Conservation (phyloP, 2,888 invertebrate genomes). For the Pocota personata region DNA sequence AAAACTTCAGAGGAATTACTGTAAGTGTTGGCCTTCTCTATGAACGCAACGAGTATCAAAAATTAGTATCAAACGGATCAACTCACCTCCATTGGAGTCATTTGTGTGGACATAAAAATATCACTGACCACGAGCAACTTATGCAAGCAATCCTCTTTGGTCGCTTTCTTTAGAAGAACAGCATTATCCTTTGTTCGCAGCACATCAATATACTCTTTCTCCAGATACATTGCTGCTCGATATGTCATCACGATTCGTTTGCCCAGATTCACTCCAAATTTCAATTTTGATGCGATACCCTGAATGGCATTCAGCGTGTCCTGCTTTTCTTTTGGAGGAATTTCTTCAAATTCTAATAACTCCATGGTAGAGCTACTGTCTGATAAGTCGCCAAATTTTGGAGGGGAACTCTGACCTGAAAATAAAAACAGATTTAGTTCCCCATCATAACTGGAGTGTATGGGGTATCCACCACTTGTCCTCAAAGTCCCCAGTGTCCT, state of each 20-base stretch:
- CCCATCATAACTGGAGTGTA: background rate
- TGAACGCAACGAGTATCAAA: too few relatives aligned
- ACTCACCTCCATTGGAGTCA: constrained; percentile 83
- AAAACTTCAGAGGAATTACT: too few relatives aligned
- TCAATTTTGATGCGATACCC: constrained; percentile 83
- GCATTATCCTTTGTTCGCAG: constrained; percentile 84
- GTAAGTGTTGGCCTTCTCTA: too few relatives aligned
- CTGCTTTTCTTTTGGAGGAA: constrained; percentile 81
- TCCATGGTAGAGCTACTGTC: constrained; percentile 78
- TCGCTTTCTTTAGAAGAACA: constrained; percentile 84
- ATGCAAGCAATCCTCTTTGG: constrained; percentile 84
- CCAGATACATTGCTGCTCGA: constrained; percentile 84
- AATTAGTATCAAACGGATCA: too few relatives aligned
- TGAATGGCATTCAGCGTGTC: constrained; percentile 82
- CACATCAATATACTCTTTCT: constrained; percentile 85
- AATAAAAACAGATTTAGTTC: background rate
- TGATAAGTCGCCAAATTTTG: constrained; percentile 76
- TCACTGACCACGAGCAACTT: constrained; percentile 86
- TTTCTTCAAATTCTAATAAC: constrained; percentile 81
- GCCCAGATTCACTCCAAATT: constrained; percentile 84
- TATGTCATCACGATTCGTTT: constrained; percentile 85
- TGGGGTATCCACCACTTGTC: constrained; percentile 20
- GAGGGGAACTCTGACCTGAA: constrained; percentile 68
- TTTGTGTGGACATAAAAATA: constrained; percentile 84
- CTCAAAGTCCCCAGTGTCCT: constrained; percentile 77